Evolutionary conservation across 2,888 invertebrate genomes (phyloP).

Genomic region (Exephanes ischioxanthus): DNA sequence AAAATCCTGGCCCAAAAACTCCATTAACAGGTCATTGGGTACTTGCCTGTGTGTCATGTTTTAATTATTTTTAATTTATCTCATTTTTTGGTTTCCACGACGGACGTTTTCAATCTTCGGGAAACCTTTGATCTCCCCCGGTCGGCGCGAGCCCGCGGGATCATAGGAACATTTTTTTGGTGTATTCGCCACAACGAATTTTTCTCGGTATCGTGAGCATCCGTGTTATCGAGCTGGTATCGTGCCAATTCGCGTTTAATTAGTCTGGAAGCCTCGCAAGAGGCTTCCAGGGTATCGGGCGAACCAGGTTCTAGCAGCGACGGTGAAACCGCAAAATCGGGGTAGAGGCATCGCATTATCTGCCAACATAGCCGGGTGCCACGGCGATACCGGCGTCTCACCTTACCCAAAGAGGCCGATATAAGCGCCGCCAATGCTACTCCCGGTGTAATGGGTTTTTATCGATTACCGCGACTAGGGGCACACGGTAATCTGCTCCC

Average conservation of each 20-base stretch:
- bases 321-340: slow-evolving; percentile 61
- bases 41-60: background rate
- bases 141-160: background rate
- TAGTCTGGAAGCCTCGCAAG: slow-evolving; percentile 56
- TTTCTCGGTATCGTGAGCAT: slow-evolving; percentile 30
- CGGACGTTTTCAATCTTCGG: slow-evolving; percentile 21
- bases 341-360: slow-evolving; percentile 41
- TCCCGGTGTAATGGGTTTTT: slow-evolving; percentile 62
- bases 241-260: slow-evolving; percentile 64
- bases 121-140: background rate
- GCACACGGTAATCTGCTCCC: slow-evolving; percentile 49
- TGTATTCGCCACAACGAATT: background rate
- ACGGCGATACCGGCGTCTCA: slow-evolving; percentile 53
- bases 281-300: slow-evolving; percentile 35
- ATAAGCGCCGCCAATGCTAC: slow-evolving; percentile 56
- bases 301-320: slow-evolving; percentile 12
- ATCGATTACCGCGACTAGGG: slow-evolving; percentile 57
- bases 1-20: no score
- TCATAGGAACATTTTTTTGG: slow-evolving; percentile 17
- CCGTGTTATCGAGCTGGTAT: slow-evolving; percentile 48
- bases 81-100: background rate
- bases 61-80: slow-evolving; percentile 21
- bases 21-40: no score
- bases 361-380: slow-evolving; percentile 14
- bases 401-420: slow-evolving; percentile 54